phyloP scores from a whole-genome alignment of 2,113 vertebrate genomes.

The Cryptomyrus ogoouensis region DNA sequence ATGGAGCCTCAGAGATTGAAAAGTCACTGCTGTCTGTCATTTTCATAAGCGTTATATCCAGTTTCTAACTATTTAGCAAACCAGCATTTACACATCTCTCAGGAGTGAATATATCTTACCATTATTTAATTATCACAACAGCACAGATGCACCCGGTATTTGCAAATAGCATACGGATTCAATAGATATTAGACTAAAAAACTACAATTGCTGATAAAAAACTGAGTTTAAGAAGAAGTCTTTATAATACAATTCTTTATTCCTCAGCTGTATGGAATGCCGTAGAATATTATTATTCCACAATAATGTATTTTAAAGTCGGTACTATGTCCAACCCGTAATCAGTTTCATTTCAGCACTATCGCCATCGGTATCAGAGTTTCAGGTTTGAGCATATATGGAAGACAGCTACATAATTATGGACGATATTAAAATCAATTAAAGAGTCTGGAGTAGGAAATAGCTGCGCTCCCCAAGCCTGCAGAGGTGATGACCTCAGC shows the following conservation, averaged over 20 bases:
- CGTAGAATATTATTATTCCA: neutral
- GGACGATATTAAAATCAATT: constrained; percentile 60
- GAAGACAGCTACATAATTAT: constrained; percentile 56
- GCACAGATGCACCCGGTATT: neutral
- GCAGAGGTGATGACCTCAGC: constrained; percentile 30
- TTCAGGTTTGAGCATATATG: constrained; percentile 27
- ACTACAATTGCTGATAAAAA: neutral
- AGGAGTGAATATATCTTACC: neutral
- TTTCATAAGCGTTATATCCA: neutral
- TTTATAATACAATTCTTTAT: neutral
- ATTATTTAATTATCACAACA: neutral
- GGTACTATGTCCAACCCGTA: neutral
- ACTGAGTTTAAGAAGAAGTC: neutral
- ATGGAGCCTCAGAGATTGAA: neutral
- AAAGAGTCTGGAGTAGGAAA: constrained; percentile 48
- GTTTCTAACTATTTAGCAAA: neutral
- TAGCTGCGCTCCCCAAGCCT: constrained; percentile 41
- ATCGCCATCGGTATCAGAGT: neutral
- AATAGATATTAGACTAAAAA: neutral
- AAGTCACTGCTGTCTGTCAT: neutral
- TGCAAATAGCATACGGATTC: neutral
- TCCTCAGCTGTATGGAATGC: neutral
- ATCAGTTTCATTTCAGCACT: neutral
- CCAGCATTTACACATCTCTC: neutral
- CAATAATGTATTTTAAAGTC: neutral